A percentile compares a stretch with the other conserved stretches of the same genome.
These are phyloP conservation scores for Rhagoletis zephyria DNA, from an alignment of 1,140 invertebrate genomes.

Conservation along the genomic window DNA sequence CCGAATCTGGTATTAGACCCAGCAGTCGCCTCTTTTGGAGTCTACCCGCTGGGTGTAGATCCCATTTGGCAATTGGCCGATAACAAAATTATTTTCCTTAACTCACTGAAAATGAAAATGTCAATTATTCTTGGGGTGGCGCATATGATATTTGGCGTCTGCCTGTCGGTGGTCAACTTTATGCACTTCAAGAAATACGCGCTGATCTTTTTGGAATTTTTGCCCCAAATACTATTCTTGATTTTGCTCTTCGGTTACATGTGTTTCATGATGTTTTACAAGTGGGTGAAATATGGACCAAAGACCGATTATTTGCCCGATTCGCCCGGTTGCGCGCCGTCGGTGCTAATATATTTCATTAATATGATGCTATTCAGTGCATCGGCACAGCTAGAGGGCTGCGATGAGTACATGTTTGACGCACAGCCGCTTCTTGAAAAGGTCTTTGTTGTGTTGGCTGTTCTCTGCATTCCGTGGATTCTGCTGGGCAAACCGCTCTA, in stretches of 20 bases:
- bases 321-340: constrained; percentile 83
- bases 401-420: constrained; percentile 83
- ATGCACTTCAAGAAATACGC: constrained; percentile 83
- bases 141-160: constrained; percentile 97
- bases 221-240: constrained; percentile 94
- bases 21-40: not conserved
- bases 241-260: constrained; percentile 93
- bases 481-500: constrained; percentile 89
- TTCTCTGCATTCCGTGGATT: constrained; percentile 93
- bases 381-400: constrained; percentile 73
- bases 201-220: constrained; percentile 90
- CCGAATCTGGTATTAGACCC: constrained; percentile 80
- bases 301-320: constrained; percentile 70
- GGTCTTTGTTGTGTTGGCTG: constrained; percentile 81
- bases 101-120: constrained; percentile 99
- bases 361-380: constrained; percentile 87
- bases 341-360: constrained; percentile 90
- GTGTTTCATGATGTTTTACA: constrained; percentile 91
- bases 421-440: constrained; percentile 82
- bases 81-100: constrained; percentile 92
- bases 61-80: constrained; percentile 90
- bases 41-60: constrained; percentile 80
- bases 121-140: constrained; percentile 95
- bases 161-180: constrained; percentile 91
- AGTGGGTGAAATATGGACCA: constrained; percentile 86